These are phyloP conservation scores for Mylabris sibirica DNA, from an alignment of 2,888 invertebrate species.

Conservation along the genomic window DNA sequence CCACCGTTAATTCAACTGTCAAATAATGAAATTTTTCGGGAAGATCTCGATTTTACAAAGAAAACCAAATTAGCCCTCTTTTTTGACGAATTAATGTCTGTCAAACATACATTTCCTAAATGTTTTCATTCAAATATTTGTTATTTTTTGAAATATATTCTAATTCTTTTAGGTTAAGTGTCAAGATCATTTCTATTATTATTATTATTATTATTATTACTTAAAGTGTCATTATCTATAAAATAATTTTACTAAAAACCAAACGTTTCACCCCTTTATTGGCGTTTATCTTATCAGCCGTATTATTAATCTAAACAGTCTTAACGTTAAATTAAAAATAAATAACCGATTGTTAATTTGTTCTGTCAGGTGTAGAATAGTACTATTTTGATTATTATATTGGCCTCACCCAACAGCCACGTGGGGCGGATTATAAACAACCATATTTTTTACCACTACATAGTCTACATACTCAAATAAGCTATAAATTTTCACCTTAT, in stretches of 20 bases:
- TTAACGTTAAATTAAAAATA: not conserved
- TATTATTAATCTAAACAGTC: not conserved
- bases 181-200: constrained; percentile 10
- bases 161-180: constrained; percentile 9
- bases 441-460: not conserved
- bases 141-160: not conserved
- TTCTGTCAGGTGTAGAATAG: constrained; percentile 6
- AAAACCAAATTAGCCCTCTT: not conserved
- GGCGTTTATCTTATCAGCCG: not conserved
- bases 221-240: not conserved
- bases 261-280: not conserved
- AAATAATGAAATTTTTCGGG: constrained; percentile 24
- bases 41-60: not conserved
- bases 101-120: too few species aligned
- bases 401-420: constrained; percentile 12
- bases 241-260: not conserved
- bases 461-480: not conserved
- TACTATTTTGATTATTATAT: not conserved
- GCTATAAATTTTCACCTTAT: too few species aligned
- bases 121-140: not conserved
- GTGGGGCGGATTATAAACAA: constrained; percentile 1
- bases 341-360: constrained; percentile 11
- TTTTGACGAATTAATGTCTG: too few species aligned
- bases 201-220: not conserved
- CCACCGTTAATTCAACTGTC: constrained; percentile 30